These are phyloP conservation scores for Branchinecta lynchi DNA, from an alignment of 1,140 invertebrate genomes.

Conservation along the genomic window DNA sequence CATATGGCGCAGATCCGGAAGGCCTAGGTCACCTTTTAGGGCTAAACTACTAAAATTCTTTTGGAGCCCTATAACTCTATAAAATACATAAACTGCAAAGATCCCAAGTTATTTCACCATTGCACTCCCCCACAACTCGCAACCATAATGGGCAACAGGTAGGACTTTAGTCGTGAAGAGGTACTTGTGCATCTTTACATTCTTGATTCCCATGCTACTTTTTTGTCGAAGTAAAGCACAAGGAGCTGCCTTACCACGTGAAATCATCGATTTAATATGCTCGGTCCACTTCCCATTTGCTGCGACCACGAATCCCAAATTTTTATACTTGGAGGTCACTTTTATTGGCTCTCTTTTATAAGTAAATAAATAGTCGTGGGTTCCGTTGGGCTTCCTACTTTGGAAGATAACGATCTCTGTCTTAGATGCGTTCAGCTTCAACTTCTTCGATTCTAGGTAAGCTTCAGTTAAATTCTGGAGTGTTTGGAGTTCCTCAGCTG, in stretches of 20 bases:
- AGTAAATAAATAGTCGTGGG: too few species aligned
- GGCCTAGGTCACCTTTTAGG: too few species aligned
- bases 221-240: constrained; percentile 6
- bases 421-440: constrained; percentile 9
- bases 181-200: neutral
- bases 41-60: neutral
- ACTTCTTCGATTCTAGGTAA: constrained; percentile 6
- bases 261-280: too few species aligned
- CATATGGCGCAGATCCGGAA: too few species aligned
- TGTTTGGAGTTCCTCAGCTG: neutral
- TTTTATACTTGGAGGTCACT: too few species aligned
- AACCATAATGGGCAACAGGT: constrained; percentile 1
- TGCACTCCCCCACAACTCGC: neutral
- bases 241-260: neutral
- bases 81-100: constrained; percentile 2
- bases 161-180: neutral
- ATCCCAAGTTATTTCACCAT: constrained; percentile 1
- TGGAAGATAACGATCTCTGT: constrained; percentile 1
- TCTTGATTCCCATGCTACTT: neutral
- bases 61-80: neutral
- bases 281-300: too few species aligned
- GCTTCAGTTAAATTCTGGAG: constrained; percentile 5
- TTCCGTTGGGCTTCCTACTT: neutral
- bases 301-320: too few species aligned
- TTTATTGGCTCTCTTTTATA: too few species aligned